Conservation (phyloP, 2,797 vertebrate species). For the Chloroceryle inda region DNA sequence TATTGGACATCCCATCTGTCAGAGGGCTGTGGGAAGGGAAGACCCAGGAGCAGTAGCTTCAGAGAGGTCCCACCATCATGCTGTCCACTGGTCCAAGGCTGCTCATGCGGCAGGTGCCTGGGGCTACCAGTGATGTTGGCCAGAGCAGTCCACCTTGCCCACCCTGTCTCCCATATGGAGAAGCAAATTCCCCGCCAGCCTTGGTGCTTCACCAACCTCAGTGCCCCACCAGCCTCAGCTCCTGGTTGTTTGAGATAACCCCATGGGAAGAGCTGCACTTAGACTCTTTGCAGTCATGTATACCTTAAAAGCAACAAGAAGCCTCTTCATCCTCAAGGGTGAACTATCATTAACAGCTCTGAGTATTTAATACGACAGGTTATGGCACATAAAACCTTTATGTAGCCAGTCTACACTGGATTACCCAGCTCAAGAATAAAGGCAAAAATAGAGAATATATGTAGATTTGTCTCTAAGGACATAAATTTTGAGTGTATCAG, state of each 20-base stretch:
- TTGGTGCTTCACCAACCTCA: not conserved
- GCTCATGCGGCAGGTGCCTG: rapidly evolving
- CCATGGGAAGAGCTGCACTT: not conserved
- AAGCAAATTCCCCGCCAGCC: not conserved
- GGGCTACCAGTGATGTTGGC: not conserved
- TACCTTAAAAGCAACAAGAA: not conserved
- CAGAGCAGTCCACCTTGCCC: not conserved
- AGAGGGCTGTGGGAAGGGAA: not conserved
- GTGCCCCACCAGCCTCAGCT: not conserved
- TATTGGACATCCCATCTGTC: not conserved
- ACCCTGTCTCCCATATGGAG: not conserved
- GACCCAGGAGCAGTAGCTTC: not conserved
- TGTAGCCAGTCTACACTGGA: not conserved
- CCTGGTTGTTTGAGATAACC: not conserved
- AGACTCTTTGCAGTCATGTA: not conserved
- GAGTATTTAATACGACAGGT: not conserved
- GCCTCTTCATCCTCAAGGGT: not conserved
- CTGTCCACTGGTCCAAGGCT: not conserved
- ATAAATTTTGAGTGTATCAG: rapidly evolving
- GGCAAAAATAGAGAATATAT: not conserved
- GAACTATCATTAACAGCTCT: not conserved
- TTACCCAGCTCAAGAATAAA: not conserved
- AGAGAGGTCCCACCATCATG: rapidly evolving
- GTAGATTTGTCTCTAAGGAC: not conserved
- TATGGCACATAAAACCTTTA: not conserved